phyloP scores from a whole-genome alignment of 1,140 invertebrate genomes.

The Drosophila nigrodunni region DNA sequence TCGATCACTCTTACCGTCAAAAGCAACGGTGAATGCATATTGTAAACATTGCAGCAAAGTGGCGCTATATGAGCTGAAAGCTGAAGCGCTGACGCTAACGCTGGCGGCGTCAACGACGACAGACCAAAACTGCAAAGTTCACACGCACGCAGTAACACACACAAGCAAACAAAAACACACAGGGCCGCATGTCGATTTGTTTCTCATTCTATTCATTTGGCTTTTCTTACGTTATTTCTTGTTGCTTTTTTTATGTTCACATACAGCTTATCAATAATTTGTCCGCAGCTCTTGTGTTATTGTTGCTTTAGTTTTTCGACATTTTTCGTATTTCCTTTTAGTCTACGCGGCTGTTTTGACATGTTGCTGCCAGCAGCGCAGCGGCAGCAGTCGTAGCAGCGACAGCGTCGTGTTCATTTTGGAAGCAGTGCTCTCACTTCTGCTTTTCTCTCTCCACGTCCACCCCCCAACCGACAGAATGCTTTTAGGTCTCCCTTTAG shows the following conservation, averaged over 20 bases:
- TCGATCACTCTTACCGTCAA: slow-evolving; percentile 31
- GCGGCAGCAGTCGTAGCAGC: slow-evolving; percentile 1
- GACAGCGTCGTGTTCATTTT: slow-evolving; percentile 27
- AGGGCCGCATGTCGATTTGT: slow-evolving; percentile 30
- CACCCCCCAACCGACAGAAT: background rate
- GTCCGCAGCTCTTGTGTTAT: slow-evolving; percentile 5
- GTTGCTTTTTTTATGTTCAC: slow-evolving; percentile 11
- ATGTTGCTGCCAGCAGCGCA: slow-evolving; percentile 38
- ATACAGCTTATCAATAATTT: slow-evolving; percentile 53
- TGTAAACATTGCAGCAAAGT: slow-evolving; percentile 54
- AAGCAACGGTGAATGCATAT: slow-evolving; percentile 24
- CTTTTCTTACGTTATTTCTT: slow-evolving; percentile 5
- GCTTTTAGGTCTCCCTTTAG: slow-evolving; percentile 21
- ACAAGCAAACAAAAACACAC: slow-evolving; percentile 17
- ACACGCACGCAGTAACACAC: slow-evolving; percentile 50
- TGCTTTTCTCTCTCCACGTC: slow-evolving; percentile 3
- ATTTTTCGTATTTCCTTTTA: slow-evolving; percentile 23
- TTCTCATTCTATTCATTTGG: slow-evolving; percentile 24
- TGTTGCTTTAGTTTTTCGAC: slow-evolving; percentile 35
- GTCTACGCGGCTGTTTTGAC: slow-evolving; percentile 43
- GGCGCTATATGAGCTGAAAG: background rate
- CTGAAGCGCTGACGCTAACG: slow-evolving; percentile 9
- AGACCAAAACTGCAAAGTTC: slow-evolving; percentile 78
- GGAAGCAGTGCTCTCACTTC: slow-evolving; percentile 16
- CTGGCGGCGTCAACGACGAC: slow-evolving; percentile 15